These are phyloP conservation scores for Alviniconcha marisindica DNA, from an alignment of 1,140 invertebrate species.

Conservation along the genomic window DNA sequence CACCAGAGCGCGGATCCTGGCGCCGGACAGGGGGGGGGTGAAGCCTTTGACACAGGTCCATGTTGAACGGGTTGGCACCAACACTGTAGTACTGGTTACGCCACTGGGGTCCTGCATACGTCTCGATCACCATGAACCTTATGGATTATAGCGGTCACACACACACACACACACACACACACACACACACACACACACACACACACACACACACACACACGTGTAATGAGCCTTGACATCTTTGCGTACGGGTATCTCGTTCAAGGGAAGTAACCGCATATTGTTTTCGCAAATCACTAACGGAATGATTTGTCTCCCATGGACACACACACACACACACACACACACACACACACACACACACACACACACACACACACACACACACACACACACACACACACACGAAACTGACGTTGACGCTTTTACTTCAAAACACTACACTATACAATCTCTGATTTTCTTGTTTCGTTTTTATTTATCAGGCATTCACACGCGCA, in stretches of 20 bases:
- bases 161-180: not conserved
- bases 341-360: not conserved
- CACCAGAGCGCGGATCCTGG: slow-evolving; percentile 45
- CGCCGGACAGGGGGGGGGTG: slow-evolving; percentile 52
- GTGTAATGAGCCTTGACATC: not conserved
- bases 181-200: not conserved
- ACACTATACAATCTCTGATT: too few species aligned
- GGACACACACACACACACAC: not conserved
- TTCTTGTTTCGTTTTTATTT: too few species aligned
- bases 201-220: not conserved
- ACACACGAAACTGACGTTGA: not conserved
- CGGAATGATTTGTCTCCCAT: not conserved
- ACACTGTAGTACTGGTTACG: slow-evolving; percentile 82
- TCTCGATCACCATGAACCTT: slow-evolving; percentile 87
- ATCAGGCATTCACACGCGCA: too few species aligned
- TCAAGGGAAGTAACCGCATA: not conserved
- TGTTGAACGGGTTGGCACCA: slow-evolving; percentile 84
- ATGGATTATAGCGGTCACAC: too few species aligned
- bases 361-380: not conserved
- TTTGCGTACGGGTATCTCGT: not conserved
- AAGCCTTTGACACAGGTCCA: slow-evolving; percentile 73
- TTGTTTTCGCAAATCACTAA: not conserved
- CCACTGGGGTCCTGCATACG: slow-evolving; percentile 79
- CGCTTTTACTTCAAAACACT: too few species aligned
- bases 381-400: slow-evolving; percentile 2